Evolutionary conservation across 2,113 vertebrate genomes (phyloP).

Genomic region (Gila orcuttii): DNA sequence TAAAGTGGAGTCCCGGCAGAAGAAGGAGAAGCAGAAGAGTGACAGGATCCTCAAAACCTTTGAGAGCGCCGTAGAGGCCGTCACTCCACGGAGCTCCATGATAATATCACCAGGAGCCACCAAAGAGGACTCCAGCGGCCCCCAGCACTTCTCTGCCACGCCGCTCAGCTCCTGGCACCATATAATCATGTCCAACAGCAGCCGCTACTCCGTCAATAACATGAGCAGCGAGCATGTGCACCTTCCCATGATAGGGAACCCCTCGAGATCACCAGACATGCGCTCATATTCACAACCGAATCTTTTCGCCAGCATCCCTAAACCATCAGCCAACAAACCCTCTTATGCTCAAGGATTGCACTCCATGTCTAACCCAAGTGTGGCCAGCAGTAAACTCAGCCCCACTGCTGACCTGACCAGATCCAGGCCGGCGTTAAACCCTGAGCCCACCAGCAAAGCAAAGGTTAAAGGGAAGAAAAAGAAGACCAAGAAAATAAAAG

Average conservation of each 20-base stretch:
- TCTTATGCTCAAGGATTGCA: conserved; percentile 64
- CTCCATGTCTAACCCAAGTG: conserved; percentile 64
- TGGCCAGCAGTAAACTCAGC: conserved; percentile 64
- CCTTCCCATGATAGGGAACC: conserved; percentile 65
- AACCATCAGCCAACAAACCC: conserved; percentile 56
- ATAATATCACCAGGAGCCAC: conserved; percentile 74
- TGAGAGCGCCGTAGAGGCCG: conserved; percentile 78
- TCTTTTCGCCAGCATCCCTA: conserved; percentile 59
- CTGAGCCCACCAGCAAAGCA: conserved; percentile 54
- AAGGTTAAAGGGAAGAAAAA: conserved; percentile 70
- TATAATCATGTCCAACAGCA: conserved; percentile 75
- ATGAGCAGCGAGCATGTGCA: conserved; percentile 70
- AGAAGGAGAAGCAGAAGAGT: conserved; percentile 82
- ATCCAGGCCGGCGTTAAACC: conserved; percentile 71
- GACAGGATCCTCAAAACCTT: conserved; percentile 82
- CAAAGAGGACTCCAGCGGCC: conserved; percentile 73
- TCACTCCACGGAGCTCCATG: conserved; percentile 76
- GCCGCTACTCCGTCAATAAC: conserved; percentile 72
- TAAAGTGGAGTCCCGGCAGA: conserved; percentile 80
- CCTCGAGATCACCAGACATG: conserved; percentile 65
- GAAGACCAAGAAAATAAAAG: conserved; percentile 64
- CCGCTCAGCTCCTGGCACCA: conserved; percentile 82
- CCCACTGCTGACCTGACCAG: conserved; percentile 68
- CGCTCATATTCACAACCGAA: conserved; percentile 77
- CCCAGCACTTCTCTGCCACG: conserved; percentile 75